Evolutionary conservation across 2,113 vertebrate species (phyloP), one percentile per base, ranked within the genome.

Genomic region (Syngnathus typhle): DNA sequence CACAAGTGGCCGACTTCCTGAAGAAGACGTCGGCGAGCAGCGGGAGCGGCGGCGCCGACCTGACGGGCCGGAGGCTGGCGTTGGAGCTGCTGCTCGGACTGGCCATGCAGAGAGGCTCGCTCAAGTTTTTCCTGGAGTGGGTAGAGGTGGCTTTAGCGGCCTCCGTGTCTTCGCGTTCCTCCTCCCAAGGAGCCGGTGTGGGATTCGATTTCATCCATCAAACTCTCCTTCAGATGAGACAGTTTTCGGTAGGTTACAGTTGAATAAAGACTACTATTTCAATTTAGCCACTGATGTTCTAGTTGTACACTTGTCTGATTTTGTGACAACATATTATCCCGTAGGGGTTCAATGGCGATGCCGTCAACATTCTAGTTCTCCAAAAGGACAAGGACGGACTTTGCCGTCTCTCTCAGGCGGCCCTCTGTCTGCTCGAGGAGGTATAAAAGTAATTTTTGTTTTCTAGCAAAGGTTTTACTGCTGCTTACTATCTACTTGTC

Each of bases 61-160:
- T 74, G 15, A 89, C 86, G 0, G 92, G 92, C 0, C 83, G 90
- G 36, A 86, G 90, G 74, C 78, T 93, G 8, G 88, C 92, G 0
- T 74, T 92, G 70, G 92, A 93, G 83, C 85, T 93, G 56, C 78
- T 93, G 55, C 87, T 93, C 0, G 88, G 90, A 21, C 79, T 93
- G 64, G 92, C 90, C 41, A 87, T 92, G 73, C 92, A 93, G 78
- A 85, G 92, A 67, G 92, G 92, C 39, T 90, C 91, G 11, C 83
- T 93, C 41, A 89, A 90, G 73, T 93, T 92, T 75, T 83, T 93
- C 63, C 80, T 93, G 74, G 91, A 93, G 84, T 93, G 92, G 92
- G 91, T 93, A 79, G 91, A 93, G 75, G 90, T 92, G 61, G 91
- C 92, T 0, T 70, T 93, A 70, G 90, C 91, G 13, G 90, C 92